A percentile compares a stretch with the other conserved stretches of the same genome.
phyloP scores from a whole-genome alignment of 2,113 vertebrate genomes.

The Lepus timidus region DNA sequence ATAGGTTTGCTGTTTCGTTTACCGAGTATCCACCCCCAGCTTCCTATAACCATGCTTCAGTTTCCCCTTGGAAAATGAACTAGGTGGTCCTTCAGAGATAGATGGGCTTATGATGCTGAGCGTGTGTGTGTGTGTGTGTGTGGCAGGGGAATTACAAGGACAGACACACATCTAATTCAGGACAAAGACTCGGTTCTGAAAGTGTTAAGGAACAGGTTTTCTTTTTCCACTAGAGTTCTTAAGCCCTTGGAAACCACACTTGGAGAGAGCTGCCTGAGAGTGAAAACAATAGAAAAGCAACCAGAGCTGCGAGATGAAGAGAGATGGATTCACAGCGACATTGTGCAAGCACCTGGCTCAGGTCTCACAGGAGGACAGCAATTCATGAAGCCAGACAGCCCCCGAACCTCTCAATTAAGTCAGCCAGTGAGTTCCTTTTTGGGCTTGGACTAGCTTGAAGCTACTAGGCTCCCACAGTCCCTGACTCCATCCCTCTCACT shows the following conservation, averaged over 20 bases:
- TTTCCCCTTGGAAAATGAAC: background rate
- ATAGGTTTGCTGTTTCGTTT: background rate
- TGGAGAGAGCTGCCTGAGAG: background rate
- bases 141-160: background rate
- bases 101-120: background rate
- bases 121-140: too few species aligned
- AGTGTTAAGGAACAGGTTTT: background rate
- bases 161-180: background rate
- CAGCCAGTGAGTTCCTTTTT: background rate
- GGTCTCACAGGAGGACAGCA: background rate
- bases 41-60: background rate
- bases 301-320: background rate
- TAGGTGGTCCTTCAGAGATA: background rate
- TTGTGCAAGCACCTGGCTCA: accelerated
- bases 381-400: background rate
- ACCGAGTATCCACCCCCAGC: too few species aligned
- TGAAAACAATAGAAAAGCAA: background rate
- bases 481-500: background rate
- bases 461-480: background rate
- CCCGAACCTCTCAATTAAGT: background rate
- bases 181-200: background rate
- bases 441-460: background rate
- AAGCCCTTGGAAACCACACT: too few species aligned
- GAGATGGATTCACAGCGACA: accelerated
- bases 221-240: background rate